Evolutionary conservation across 2,113 vertebrate genomes (phyloP), one percentile per base, ranked within the genome.

Genomic region (Phyllostomus discolor): DNA sequence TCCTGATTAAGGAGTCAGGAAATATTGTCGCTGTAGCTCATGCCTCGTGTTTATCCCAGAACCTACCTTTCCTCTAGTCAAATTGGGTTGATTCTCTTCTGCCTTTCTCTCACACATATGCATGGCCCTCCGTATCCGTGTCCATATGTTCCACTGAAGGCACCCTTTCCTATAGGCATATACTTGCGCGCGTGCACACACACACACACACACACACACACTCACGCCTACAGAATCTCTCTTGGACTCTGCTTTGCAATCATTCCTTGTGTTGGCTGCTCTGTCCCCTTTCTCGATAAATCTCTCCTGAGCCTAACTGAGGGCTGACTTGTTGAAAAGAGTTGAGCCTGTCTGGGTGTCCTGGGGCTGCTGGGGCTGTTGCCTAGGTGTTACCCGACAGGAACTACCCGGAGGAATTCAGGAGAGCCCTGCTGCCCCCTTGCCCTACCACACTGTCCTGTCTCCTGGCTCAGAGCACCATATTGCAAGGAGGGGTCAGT

Each of bases 191-290:
- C n/a, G n/a, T n/a, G n/a, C n/a, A n/a, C n/a, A n/a, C n/a, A n/a
- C n/a, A n/a, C n/a, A 50, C 1, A 50, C 1, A 2, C 20, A 46
- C 20, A 3, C 9, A 3, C 15, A 3, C 10, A 6, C 15, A 52
- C 50, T 3, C 7, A 1, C 8, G 26, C 12, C 28, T 67, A 69
- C 33, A n/a, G 59, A 73, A 8, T 46, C 50, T 33, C 54, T 86
- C 59, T 43, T 22, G 10, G 33, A 35, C 31, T 52, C 38, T 50
- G 69, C 20, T 59, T 93, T 70, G 64, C 14, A 24, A 3, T 82
- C 7, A 6, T 54, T 81, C 28, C 31, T 81, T 12, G 12, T 11
- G 67, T 26, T 70, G 38, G 3, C 10, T 41, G 17, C 59, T 85
- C 26, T 76, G 78, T 79, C 24, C 14, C 9, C 64, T 82, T 79